Evolutionary conservation across 2,113 vertebrate species (phyloP), one percentile per base, ranked within the genome.

Genomic region (Sterrhoptilus dennistouni): DNA sequence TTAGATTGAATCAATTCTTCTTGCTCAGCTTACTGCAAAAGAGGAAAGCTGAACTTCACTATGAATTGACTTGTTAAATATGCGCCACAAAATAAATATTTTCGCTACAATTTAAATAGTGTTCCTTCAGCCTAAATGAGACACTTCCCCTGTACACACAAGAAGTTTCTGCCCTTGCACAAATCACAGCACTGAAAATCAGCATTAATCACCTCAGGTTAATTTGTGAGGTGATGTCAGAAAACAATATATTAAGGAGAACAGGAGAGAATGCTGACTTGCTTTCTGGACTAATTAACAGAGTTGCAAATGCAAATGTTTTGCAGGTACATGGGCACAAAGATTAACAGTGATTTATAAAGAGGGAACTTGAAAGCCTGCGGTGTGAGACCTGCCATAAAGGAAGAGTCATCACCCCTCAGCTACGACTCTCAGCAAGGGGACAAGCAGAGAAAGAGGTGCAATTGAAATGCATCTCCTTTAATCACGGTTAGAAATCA

Each of bases 191-290:
- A 53, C n/a, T 74, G 82, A 92, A 95, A 95, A 87, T 60, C 87
- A 86, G 60, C 87, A 82, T 96, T 94, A 93, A 94, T 94, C 65
- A 77, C 76, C 57, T 52, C 64, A 68, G 23, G 90, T 95, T 83
- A 89, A 94, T 94, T 94, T 92, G 61, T 52, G 76, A 93, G 72
- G 56, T 11, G 9, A 50, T 80, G 68, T 68, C 81, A 96, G 71
- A 96, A 96, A 97, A 84, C 78, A 91, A 80, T 31, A 35, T 24
- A 74, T 96, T 94, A 83, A 81, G 35, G 19, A 87, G 66, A 76
- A 64, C 29, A 87, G 49, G 57, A 89, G 71, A 88, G 64, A 54
- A 60, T 33, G 27, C 57, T 91, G 76, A 93, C 87, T 94, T 91
- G 52, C 70, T 96, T 94, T 89, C 85, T 76, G 75, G 42, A 79